Conservation (phyloP, 2,888 invertebrate genomes). For the Dryadula phaetusa region DNA sequence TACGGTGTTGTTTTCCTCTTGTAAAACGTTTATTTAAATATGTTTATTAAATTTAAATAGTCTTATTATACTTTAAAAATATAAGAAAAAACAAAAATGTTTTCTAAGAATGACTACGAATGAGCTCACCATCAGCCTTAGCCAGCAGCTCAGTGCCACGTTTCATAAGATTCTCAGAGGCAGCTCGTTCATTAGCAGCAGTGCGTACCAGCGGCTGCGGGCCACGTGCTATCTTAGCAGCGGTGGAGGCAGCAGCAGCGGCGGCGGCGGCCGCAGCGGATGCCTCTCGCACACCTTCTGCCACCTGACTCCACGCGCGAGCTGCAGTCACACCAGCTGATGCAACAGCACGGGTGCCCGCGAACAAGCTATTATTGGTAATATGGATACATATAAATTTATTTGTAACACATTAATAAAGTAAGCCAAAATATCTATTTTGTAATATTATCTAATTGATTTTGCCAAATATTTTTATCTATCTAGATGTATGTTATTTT, state of each 20-base stretch:
- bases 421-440: too few species aligned
- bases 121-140: constrained; percentile 63
- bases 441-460: too few species aligned
- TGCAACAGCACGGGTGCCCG: constrained; percentile 89
- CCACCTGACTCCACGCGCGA: constrained; percentile 85
- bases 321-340: constrained; percentile 88
- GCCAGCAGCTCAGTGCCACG: constrained; percentile 75
- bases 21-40: too few species aligned
- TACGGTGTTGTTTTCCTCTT: too few species aligned
- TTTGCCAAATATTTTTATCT: too few species aligned
- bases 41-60: too few species aligned
- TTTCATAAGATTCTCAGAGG: constrained; percentile 82
- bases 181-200: constrained; percentile 70
- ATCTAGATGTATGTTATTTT: too few species aligned
- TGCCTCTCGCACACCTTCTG: constrained; percentile 77
- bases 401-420: too few species aligned
- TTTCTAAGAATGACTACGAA: too few species aligned
- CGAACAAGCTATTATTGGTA: constrained; percentile 87
- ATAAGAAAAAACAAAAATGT: too few species aligned
- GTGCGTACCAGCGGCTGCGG: constrained; percentile 67
- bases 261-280: constrained; percentile 69
- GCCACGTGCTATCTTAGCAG: constrained; percentile 68
- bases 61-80: too few species aligned
- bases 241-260: constrained; percentile 64
- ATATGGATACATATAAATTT: too few species aligned